These are phyloP conservation scores for sheep (Ovis aries) DNA, from an alignment of 2,113 vertebrate species.

Conservation along the genomic window DNA sequence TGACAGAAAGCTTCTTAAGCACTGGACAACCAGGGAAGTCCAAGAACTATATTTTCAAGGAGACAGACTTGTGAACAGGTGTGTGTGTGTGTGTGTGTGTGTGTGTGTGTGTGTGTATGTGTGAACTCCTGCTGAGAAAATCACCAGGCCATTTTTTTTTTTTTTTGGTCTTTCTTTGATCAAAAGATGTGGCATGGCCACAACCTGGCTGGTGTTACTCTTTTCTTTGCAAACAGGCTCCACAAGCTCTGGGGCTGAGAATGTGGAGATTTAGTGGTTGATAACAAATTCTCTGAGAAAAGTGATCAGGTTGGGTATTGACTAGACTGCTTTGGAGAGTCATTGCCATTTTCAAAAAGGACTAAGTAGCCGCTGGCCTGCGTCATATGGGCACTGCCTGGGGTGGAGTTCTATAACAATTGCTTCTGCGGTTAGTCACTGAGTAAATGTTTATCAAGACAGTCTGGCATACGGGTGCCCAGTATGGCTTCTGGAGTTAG, in stretches of 20 bases:
- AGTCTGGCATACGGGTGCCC: rapidly evolving
- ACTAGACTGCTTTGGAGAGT: background rate
- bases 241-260: background rate
- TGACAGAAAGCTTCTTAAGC: background rate
- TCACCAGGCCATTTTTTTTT: background rate
- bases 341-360: background rate
- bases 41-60: background rate
- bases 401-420: background rate
- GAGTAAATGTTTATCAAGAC: background rate
- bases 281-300: background rate
- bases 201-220: background rate
- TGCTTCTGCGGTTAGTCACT: too few species aligned
- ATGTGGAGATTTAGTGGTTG: background rate
- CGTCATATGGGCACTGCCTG: too few species aligned
- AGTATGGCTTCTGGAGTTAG: background rate
- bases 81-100: background rate
- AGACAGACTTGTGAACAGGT: background rate
- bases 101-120: rapidly evolving
- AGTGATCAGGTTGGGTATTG: background rate
- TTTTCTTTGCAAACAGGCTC: background rate
- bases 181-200: background rate
- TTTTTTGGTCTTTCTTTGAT: background rate
- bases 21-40: background rate
- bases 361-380: background rate
- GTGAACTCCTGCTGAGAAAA: background rate